A percentile compares a stretch with the other conserved stretches of the same genome.
phyloP scores from a whole-genome alignment of 2,888 invertebrate species.

The Melinaea menophilus region DNA sequence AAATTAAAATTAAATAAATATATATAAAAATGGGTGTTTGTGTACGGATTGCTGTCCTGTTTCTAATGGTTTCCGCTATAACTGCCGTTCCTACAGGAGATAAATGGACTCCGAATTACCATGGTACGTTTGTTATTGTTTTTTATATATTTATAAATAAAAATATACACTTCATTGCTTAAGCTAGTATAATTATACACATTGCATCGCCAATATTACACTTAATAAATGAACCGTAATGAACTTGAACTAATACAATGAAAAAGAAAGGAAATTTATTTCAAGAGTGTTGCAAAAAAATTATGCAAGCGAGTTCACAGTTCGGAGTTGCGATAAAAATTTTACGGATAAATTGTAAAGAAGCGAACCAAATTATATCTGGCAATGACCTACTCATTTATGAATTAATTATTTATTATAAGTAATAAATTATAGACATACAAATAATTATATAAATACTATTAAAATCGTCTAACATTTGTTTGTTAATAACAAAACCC shows the following conservation, averaged over 20 bases:
- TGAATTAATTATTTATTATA: slow-evolving; percentile 19
- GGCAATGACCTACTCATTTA: slow-evolving; percentile 70
- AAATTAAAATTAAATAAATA: slow-evolving; percentile 26
- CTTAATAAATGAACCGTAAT: slow-evolving; percentile 22
- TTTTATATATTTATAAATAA: not conserved
- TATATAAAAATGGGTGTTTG: slow-evolving; percentile 64
- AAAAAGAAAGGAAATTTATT: slow-evolving; percentile 26
- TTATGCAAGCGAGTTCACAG: slow-evolving; percentile 54
- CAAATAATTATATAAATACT: slow-evolving; percentile 1
- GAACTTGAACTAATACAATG: slow-evolving; percentile 26
- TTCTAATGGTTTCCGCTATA: slow-evolving; percentile 60
- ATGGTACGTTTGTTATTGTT: slow-evolving; percentile 48
- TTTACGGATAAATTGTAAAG: slow-evolving; percentile 63
- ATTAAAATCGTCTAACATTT: slow-evolving; percentile 1
- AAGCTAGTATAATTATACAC: slow-evolving; percentile 13
- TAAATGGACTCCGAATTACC: slow-evolving; percentile 46
- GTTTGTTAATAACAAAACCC: slow-evolving; percentile 4
- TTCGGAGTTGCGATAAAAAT: slow-evolving; percentile 64
- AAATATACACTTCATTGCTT: slow-evolving; percentile 6
- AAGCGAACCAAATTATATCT: slow-evolving; percentile 54
- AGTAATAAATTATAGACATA: too few species aligned
- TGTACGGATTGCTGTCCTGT: slow-evolving; percentile 63
- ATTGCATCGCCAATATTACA: slow-evolving; percentile 17
- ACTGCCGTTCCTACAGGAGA: slow-evolving; percentile 61
- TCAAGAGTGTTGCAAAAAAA: slow-evolving; percentile 27